Evolutionary conservation across 2,797 vertebrate species (phyloP).

Genomic region (Bufotes viridis): DNA sequence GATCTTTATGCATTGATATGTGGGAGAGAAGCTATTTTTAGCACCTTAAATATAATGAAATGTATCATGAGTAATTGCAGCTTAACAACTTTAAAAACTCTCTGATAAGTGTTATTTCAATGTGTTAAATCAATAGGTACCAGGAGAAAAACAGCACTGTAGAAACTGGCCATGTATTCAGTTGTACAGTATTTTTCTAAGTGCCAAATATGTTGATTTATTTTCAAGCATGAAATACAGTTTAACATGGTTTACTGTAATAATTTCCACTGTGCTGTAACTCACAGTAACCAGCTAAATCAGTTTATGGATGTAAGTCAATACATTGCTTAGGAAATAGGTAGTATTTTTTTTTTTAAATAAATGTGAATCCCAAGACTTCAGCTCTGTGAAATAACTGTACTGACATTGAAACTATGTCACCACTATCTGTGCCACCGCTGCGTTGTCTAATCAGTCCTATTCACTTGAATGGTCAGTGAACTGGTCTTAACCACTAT

Average conservation of each 20-base stretch:
- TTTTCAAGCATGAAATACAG: neutral
- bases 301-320: neutral
- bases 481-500: too few species aligned
- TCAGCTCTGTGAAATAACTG: neutral
- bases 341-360: too few species aligned
- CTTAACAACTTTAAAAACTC: conserved; percentile 31
- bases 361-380: neutral
- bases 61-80: neutral
- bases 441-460: too few species aligned
- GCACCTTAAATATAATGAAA: neutral
- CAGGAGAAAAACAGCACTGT: neutral
- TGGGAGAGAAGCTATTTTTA: conserved; percentile 46
- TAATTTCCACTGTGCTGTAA: neutral
- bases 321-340: neutral
- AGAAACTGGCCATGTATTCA: conserved; percentile 18
- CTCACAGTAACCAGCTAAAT: neutral
- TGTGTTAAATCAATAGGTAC: conserved; percentile 45
- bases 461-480: too few species aligned
- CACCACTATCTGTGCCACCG: neutral
- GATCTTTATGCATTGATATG: conserved; percentile 38
- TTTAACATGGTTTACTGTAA: neutral
- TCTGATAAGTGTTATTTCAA: conserved; percentile 35
- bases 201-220: neutral
- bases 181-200: neutral
- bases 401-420: neutral